Percentiles rank a stretch among this genome's conserved stretches.
Evolutionary conservation across 2,888 invertebrate genomes (phyloP).

Genomic region (Andrena camellia): DNA sequence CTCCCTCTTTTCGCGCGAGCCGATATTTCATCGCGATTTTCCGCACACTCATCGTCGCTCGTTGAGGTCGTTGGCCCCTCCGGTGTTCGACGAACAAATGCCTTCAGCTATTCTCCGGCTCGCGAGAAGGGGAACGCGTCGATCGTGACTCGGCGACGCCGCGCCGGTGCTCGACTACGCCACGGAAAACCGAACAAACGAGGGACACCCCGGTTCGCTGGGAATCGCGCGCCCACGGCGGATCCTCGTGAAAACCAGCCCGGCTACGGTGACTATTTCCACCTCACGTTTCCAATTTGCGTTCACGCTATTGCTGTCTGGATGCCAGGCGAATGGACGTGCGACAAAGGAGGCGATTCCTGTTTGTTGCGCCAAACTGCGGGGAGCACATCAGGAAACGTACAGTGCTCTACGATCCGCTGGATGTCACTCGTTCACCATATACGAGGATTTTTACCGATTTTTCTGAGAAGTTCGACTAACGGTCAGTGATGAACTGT

Average conservation of each 20-base stretch:
- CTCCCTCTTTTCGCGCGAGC: constrained; percentile 30
- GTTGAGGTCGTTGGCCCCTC: constrained; percentile 56
- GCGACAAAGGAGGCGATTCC: constrained; percentile 23
- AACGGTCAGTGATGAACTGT: neutral
- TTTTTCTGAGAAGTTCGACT: neutral
- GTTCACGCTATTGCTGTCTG: constrained; percentile 64
- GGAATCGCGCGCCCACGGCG: constrained; percentile 41
- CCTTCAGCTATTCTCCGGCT: constrained; percentile 57
- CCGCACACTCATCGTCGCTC: constrained; percentile 61
- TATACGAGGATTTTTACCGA: neutral
- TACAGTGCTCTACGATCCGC: no score
- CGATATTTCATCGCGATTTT: constrained; percentile 66
- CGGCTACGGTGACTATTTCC: constrained; percentile 64
- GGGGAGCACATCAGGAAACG: no score
- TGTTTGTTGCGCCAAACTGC: no score
- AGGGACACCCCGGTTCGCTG: constrained; percentile 37
- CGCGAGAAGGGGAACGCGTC: constrained; percentile 33
- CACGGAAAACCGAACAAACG: constrained; percentile 47
- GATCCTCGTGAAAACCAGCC: constrained; percentile 39
- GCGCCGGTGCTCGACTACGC: constrained; percentile 33
- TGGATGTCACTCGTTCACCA: no score
- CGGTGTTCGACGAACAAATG: constrained; percentile 59
- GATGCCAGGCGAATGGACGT: constrained; percentile 63
- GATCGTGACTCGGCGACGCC: constrained; percentile 66
- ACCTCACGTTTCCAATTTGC: constrained; percentile 79